Conservation (phyloP, 2,113 vertebrate species). For the Jacana jacana region DNA sequence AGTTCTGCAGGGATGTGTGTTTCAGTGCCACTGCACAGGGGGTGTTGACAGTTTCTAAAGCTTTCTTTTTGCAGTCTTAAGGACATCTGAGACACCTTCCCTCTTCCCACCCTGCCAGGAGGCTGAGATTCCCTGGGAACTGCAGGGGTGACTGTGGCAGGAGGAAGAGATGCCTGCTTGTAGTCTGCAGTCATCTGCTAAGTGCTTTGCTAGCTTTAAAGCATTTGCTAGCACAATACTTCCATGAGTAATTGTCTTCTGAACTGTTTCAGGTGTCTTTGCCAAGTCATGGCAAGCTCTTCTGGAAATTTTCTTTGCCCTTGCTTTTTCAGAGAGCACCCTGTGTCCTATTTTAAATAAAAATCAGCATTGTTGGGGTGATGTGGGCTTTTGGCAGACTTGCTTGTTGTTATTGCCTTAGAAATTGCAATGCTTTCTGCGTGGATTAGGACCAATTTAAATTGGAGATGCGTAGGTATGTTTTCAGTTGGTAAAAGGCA, state of each 20-base stretch:
- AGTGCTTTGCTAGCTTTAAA: neutral
- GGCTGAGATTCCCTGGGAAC: neutral
- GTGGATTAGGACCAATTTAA: neutral
- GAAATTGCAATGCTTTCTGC: neutral
- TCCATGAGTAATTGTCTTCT: neutral
- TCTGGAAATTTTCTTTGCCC: neutral
- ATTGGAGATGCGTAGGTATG: neutral
- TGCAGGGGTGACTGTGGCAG: neutral
- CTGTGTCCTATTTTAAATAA: neutral
- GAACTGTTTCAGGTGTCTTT: neutral
- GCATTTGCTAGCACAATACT: neutral
- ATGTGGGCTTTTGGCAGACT: neutral
- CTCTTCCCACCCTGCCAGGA: neutral
- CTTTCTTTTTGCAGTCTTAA: neutral
- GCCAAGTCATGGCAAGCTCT: neutral
- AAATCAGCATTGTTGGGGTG: neutral
- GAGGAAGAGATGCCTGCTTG: neutral
- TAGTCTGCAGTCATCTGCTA: neutral
- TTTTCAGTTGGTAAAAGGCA: neutral
- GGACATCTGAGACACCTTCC: neutral
- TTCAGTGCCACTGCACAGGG: neutral
- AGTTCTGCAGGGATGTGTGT: rapidly evolving
- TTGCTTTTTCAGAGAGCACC: neutral
- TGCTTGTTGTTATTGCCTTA: neutral
- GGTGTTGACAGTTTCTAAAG: neutral